phyloP scores from a whole-genome alignment of 2,888 invertebrate genomes.

The Mellilla xanthometata region DNA sequence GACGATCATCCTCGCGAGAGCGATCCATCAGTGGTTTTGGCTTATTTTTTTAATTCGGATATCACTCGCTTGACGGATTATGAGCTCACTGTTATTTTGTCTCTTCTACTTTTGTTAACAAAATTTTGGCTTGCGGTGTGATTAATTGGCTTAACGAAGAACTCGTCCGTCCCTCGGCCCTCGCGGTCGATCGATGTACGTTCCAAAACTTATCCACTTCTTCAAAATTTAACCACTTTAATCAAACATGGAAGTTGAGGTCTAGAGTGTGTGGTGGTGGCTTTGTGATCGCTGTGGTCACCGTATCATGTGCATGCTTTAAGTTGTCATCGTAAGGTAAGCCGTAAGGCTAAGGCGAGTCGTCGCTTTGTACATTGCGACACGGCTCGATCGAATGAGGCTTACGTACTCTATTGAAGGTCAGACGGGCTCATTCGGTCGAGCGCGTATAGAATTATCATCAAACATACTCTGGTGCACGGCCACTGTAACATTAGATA shows the following conservation, averaged over 20 bases:
- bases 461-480: conserved; percentile 59
- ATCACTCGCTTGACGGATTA: conserved; percentile 77
- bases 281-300: conserved; percentile 67
- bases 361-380: conserved; percentile 60
- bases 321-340: conserved; percentile 73
- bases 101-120: conserved; percentile 71
- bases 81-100: conserved; percentile 71
- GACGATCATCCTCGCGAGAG: conserved; percentile 50
- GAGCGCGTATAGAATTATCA: conserved; percentile 7
- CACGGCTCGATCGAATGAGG: conserved; percentile 44
- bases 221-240: conserved; percentile 77
- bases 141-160: conserved; percentile 73
- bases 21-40: conserved; percentile 77
- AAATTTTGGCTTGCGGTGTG: conserved; percentile 80
- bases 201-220: conserved; percentile 54
- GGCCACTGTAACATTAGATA: conserved; percentile 57
- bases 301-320: conserved; percentile 79
- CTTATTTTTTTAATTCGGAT: conserved; percentile 63
- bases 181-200: conserved; percentile 37
- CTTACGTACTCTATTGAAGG: too few species aligned
- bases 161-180: conserved; percentile 38
- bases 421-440: background rate
- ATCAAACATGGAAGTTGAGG: conserved; percentile 75
- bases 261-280: conserved; percentile 83
- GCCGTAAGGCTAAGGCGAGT: conserved; percentile 59